These are phyloP conservation scores for Brachyopa scutellaris DNA, from an alignment of 2,888 invertebrate genomes.

Conservation along the genomic window DNA sequence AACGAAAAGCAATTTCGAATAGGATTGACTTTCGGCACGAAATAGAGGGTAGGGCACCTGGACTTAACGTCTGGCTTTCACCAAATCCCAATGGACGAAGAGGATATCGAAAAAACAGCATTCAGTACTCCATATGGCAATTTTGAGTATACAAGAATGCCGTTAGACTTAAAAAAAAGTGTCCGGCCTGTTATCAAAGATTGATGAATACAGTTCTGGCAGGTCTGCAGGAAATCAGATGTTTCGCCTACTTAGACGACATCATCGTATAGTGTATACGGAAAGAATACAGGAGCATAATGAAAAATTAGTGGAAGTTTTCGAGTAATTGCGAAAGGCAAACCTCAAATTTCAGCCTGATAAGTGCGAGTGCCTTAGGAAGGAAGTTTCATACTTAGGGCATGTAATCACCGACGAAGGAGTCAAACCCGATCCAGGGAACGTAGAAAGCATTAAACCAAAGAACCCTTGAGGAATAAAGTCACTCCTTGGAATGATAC, in stretches of 20 bases:
- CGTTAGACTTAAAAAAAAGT: no score
- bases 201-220: constrained; percentile 73
- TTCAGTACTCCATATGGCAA: no score
- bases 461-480: background rate
- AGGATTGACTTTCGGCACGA: no score
- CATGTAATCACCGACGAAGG: background rate
- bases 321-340: background rate
- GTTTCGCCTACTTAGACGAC: constrained; percentile 77
- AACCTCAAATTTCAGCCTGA: background rate
- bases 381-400: background rate
- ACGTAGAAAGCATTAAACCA: background rate
- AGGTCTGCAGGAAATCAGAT: constrained; percentile 71
- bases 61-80: no score
- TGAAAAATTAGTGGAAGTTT: background rate
- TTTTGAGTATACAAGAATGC: constrained; percentile 16
- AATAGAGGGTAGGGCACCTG: no score
- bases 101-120: no score
- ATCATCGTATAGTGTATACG: constrained; percentile 75
- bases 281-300: background rate
- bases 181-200: constrained; percentile 68
- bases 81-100: no score
- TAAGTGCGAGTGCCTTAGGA: constrained; percentile 1
- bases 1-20: no score
- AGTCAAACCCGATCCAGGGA: background rate
- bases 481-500: background rate